Conservation (phyloP, 2,888 invertebrate species). For the Physocephala rufipes region DNA sequence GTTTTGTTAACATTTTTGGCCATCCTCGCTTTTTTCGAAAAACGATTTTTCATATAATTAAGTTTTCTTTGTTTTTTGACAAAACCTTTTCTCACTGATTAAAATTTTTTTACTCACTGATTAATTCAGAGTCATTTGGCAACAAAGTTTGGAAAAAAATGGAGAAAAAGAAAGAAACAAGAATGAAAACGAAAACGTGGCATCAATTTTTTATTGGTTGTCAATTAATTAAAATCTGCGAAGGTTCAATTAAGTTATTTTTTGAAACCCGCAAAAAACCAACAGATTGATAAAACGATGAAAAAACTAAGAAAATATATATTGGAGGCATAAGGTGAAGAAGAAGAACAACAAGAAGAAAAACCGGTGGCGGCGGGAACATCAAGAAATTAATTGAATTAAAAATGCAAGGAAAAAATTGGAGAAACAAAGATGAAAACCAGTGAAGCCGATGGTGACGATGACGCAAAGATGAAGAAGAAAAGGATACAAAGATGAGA, state of each 20-base stretch:
- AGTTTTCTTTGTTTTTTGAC: background rate
- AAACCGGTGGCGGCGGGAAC: too few relatives aligned
- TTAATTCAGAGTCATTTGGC: background rate
- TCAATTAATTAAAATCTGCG: conserved; percentile 15
- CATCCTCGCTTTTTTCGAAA: too few relatives aligned
- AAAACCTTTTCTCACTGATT: background rate
- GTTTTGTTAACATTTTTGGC: too few relatives aligned
- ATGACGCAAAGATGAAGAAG: background rate
- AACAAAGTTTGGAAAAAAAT: too few relatives aligned
- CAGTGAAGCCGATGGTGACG: background rate
- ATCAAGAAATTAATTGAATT: background rate
- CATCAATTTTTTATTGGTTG: background rate
- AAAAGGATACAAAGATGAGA: background rate
- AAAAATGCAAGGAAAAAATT: background rate
- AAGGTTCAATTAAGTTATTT: conserved; percentile 11
- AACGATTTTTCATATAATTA: too few relatives aligned
- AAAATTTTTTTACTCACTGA: background rate
- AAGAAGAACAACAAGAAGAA: too few relatives aligned
- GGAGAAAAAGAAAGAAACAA: too few relatives aligned
- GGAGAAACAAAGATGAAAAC: background rate
- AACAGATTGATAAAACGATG: background rate
- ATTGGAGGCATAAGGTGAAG: too few relatives aligned
- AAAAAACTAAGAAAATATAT: too few relatives aligned
- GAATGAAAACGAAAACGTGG: too few relatives aligned
- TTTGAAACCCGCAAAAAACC: background rate